Conservation (phyloP, 1,140 invertebrate genomes). For the Paraescarpia echinospica region DNA sequence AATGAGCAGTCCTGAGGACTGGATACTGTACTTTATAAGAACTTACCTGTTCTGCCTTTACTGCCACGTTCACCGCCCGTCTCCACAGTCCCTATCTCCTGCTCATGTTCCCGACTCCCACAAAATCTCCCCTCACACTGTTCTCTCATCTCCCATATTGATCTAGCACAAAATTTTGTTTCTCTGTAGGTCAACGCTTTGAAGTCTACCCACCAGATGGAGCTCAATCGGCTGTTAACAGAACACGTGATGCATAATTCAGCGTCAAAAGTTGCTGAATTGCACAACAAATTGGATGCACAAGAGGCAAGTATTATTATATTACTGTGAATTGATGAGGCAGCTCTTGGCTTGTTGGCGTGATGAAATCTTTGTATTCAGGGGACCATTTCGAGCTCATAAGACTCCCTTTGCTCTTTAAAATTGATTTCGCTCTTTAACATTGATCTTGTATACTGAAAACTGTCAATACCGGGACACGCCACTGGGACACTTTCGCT, state of each 20-base stretch:
- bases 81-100: too few relatives aligned
- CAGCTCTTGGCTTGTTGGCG: background rate
- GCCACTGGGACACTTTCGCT: too few relatives aligned
- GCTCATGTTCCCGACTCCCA: background rate
- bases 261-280: slow-evolving; percentile 46
- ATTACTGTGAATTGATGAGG: background rate
- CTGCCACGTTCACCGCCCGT: too few relatives aligned
- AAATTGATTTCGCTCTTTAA: too few relatives aligned
- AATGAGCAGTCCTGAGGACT: background rate
- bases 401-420: too few relatives aligned
- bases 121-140: background rate
- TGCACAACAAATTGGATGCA: slow-evolving; percentile 51
- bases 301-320: slow-evolving; percentile 45
- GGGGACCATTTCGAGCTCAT: too few relatives aligned
- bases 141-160: too few relatives aligned
- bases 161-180: too few relatives aligned
- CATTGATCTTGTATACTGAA: too few relatives aligned
- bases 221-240: slow-evolving; percentile 44
- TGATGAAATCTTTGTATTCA: background rate
- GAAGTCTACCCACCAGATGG: slow-evolving; percentile 43
- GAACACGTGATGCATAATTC: slow-evolving; percentile 51
- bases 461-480: too few relatives aligned
- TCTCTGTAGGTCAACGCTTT: background rate
- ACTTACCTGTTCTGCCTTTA: too few relatives aligned
- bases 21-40: too few relatives aligned